A percentile compares a stretch with the other conserved stretches of the same genome.
Evolutionary conservation across 92 coral and sea anemone genomes (phyloP).

Genomic region (Palythoa grandiflora): DNA sequence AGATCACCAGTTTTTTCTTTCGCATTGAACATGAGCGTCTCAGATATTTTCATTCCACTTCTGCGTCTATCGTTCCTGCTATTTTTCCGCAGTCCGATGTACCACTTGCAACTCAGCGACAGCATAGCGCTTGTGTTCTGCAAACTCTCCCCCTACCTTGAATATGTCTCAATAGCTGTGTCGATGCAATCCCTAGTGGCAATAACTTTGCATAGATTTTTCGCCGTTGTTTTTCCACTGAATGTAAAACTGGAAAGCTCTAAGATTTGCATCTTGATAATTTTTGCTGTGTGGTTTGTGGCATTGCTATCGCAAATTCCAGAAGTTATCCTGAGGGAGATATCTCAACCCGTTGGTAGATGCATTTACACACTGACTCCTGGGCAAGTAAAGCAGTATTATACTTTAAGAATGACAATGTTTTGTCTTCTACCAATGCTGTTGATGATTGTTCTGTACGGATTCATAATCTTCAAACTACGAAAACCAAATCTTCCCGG

Average conservation of each 20-base stretch:
- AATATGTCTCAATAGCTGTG: conserved; percentile 19
- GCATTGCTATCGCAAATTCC: conserved; percentile 8
- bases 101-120: conserved; percentile 5
- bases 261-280: neutral
- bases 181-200: conserved; percentile 34
- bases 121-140: neutral
- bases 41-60: conserved; percentile 18
- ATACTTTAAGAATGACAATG: neutral
- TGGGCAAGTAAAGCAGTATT: neutral
- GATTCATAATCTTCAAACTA: neutral
- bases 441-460: conserved; percentile 18
- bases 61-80: neutral
- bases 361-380: neutral
- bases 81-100: neutral
- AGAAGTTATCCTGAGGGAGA: neutral
- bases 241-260: neutral
- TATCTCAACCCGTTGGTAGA: neutral
- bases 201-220: conserved; percentile 23
- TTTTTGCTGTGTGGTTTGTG: neutral
- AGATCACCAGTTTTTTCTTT: conserved; percentile 33
- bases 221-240: conserved; percentile 26
- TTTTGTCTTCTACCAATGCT: neutral
- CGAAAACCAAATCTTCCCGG: conserved; percentile 12
- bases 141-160: conserved; percentile 7
- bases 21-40: conserved; percentile 36